These are phyloP conservation scores for Hemicrepidius hirtus DNA, from an alignment of 2,888 invertebrate species.

Conservation along the genomic window DNA sequence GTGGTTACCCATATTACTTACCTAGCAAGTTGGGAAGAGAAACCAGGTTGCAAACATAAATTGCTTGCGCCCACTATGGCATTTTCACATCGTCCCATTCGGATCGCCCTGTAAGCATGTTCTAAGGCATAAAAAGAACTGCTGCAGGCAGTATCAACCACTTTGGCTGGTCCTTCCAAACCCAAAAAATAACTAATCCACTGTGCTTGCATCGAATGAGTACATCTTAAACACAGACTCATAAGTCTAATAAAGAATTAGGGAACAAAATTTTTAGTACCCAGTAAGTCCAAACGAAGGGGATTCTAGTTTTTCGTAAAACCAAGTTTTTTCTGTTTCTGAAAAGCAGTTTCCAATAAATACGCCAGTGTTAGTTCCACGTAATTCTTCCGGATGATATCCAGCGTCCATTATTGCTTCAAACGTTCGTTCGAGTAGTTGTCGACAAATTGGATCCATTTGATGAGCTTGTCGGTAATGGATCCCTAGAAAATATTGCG, in stretches of 20 bases:
- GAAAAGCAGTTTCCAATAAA: slow-evolving; percentile 86
- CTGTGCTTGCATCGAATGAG: slow-evolving; percentile 93
- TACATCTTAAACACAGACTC: too few relatives aligned
- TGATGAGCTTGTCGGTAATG: slow-evolving; percentile 80
- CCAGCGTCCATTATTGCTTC: slow-evolving; percentile 78
- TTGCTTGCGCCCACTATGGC: slow-evolving; percentile 94
- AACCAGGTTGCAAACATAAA: slow-evolving; percentile 89
- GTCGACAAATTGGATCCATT: slow-evolving; percentile 76
- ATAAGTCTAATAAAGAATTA: too few relatives aligned
- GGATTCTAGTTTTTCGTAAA: slow-evolving; percentile 67
- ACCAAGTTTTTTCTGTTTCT: slow-evolving; percentile 85
- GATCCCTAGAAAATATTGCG: slow-evolving; percentile 70
- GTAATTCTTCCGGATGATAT: slow-evolving; percentile 79
- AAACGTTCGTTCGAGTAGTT: slow-evolving; percentile 76
- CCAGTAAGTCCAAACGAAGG: slow-evolving; percentile 73
- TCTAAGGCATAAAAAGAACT: slow-evolving; percentile 93
- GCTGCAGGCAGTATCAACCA: slow-evolving; percentile 94
- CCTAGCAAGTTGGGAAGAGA: slow-evolving; percentile 90
- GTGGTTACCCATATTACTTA: slow-evolving; percentile 63
- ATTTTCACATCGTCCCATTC: slow-evolving; percentile 88
- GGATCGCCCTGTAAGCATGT: slow-evolving; percentile 84
- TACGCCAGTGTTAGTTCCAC: slow-evolving; percentile 85
- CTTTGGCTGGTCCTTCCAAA: slow-evolving; percentile 90
- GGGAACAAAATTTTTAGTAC: slow-evolving; percentile 64
- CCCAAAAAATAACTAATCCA: slow-evolving; percentile 93